Conservation (phyloP, 2,797 vertebrate genomes). For the Decapterus maruadsi region DNA sequence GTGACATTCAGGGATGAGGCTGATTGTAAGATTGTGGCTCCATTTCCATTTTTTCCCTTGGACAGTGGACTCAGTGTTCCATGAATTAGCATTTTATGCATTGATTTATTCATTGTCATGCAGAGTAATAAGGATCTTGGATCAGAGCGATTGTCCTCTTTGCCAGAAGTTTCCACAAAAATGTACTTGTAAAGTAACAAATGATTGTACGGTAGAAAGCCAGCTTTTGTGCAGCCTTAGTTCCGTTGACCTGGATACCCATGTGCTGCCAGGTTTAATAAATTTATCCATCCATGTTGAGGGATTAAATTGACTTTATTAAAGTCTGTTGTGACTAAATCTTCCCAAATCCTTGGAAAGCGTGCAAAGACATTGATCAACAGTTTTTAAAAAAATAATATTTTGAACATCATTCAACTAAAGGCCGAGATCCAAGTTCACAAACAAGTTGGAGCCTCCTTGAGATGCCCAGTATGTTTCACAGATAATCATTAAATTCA, state of each 20-base stretch:
- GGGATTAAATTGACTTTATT: constrained; percentile 72
- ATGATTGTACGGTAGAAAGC: constrained; percentile 73
- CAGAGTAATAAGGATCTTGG: constrained; percentile 72
- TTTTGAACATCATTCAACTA: constrained; percentile 37
- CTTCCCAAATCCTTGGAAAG: constrained; percentile 56
- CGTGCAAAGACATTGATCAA: constrained; percentile 62
- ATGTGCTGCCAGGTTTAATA: constrained; percentile 75
- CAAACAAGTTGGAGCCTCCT: constrained; percentile 13
- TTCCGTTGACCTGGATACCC: constrained; percentile 73
- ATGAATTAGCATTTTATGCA: constrained; percentile 72
- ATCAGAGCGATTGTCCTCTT: constrained; percentile 45
- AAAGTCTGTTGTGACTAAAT: constrained; percentile 72
- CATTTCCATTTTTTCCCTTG: constrained; percentile 60
- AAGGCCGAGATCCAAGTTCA: constrained; percentile 3
- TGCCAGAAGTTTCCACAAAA: constrained; percentile 80
- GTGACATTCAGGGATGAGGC: constrained; percentile 61
- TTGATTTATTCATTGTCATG: constrained; percentile 84
- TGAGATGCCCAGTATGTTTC: constrained; percentile 13
- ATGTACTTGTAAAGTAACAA: constrained; percentile 80
- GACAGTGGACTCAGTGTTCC: constrained; percentile 61
- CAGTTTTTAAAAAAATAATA: constrained; percentile 31
- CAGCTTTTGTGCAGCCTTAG: constrained; percentile 70
- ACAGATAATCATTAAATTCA: constrained; percentile 1
- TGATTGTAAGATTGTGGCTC: constrained; percentile 61
- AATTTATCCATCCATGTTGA: constrained; percentile 74